Evolutionary conservation across 2,888 invertebrate species (phyloP).

Genomic region (Hydraecia micacea): DNA sequence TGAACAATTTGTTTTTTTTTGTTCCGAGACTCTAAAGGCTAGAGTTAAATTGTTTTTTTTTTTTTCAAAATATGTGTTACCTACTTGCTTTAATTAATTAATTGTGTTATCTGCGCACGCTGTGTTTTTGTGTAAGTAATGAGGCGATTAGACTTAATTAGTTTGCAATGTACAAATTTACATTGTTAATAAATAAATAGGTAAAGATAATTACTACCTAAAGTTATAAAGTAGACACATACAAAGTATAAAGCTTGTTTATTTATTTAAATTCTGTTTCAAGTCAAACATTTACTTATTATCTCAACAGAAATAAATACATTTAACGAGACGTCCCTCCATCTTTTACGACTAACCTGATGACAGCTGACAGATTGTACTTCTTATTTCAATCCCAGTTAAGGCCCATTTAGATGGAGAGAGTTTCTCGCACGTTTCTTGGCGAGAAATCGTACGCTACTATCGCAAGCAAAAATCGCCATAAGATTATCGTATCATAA

Average conservation of each 20-base stretch:
- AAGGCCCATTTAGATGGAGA: too few species aligned
- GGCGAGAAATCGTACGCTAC: too few species aligned
- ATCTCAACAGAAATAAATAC: slow-evolving; percentile 43
- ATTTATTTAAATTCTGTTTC: not conserved
- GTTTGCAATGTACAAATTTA: not conserved
- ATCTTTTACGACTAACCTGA: slow-evolving; percentile 36
- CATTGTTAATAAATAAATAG: not conserved
- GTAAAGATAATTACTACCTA: not conserved
- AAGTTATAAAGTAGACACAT: not conserved
- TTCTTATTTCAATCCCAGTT: slow-evolving; percentile 45
- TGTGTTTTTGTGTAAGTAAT: not conserved
- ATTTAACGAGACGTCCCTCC: slow-evolving; percentile 46
- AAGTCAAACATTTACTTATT: slow-evolving; percentile 21
- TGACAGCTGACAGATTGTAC: slow-evolving; percentile 55
- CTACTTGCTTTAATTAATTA: too few species aligned
- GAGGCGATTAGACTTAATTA: not conserved
- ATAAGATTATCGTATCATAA: too few species aligned
- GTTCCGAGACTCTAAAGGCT: too few species aligned
- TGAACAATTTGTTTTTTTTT: not conserved
- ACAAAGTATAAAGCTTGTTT: not conserved
- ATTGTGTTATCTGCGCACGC: not conserved
- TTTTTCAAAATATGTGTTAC: too few species aligned
- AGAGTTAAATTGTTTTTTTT: too few species aligned
- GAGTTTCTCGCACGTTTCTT: too few species aligned
- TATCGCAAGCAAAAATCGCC: too few species aligned